Evolutionary conservation across 2,888 invertebrate genomes (phyloP).

Genomic region (Brachycybe producta): DNA sequence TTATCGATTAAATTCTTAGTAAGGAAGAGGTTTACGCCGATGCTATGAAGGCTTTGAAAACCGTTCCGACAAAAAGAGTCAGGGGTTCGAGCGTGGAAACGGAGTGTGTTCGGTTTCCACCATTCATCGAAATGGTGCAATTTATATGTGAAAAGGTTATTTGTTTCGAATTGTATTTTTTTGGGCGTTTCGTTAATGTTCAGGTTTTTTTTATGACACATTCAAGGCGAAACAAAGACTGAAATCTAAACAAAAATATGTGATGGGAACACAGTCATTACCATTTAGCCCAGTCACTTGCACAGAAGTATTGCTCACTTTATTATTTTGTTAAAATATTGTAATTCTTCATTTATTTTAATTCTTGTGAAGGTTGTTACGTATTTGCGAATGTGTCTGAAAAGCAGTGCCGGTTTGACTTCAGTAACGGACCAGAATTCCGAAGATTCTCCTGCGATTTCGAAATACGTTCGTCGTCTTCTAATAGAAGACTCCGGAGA

Average conservation of each 20-base stretch:
- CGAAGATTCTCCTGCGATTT: constrained; percentile 29
- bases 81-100: constrained; percentile 27
- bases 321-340: neutral
- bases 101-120: constrained; percentile 44
- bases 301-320: constrained; percentile 48
- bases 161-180: constrained; percentile 4
- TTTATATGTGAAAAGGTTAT: constrained; percentile 53
- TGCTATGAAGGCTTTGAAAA: constrained; percentile 60
- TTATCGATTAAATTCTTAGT: constrained; percentile 33
- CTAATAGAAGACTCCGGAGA: constrained; percentile 47
- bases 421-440: constrained; percentile 29
- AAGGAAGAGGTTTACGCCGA: constrained; percentile 63
- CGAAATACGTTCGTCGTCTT: constrained; percentile 39
- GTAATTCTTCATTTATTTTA: constrained; percentile 18
- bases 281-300: constrained; percentile 58
- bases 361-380: constrained; percentile 51
- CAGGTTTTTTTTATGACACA: neutral
- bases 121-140: constrained; percentile 55
- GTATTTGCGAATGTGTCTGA: constrained; percentile 66
- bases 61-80: constrained; percentile 43
- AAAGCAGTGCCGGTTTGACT: constrained; percentile 43
- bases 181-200: neutral
- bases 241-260: constrained; percentile 26
- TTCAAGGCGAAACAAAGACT: constrained; percentile 27
- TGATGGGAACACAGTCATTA: constrained; percentile 34